Evolutionary conservation across 2,113 vertebrate species (phyloP).

Genomic region (Hucho hucho): DNA sequence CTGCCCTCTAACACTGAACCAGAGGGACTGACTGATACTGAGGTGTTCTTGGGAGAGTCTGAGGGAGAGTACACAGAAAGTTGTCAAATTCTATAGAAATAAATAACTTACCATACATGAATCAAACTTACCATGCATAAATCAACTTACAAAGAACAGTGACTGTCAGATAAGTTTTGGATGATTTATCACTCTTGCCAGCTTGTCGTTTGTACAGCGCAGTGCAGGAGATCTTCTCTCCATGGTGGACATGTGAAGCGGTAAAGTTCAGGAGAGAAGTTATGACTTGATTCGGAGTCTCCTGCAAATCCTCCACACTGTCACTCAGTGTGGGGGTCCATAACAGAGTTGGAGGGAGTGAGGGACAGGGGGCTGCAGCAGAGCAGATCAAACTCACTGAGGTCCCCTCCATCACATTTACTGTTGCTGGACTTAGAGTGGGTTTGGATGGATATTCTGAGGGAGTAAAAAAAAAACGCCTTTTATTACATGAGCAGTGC

Average conservation of each 20-base stretch:
- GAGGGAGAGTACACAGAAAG: slow-evolving; percentile 1
- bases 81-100: background rate
- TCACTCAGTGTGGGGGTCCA: slow-evolving; percentile 56
- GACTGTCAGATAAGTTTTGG: slow-evolving; percentile 33
- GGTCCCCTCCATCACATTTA: slow-evolving; percentile 56
- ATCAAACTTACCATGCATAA: background rate
- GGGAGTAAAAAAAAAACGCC: background rate
- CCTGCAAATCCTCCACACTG: slow-evolving; percentile 17
- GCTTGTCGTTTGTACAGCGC: slow-evolving; percentile 43
- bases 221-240: slow-evolving; percentile 44
- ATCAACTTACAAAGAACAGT: slow-evolving; percentile 54
- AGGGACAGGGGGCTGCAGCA: slow-evolving; percentile 47
- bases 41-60: slow-evolving; percentile 68
- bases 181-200: slow-evolving; percentile 24
- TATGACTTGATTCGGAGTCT: background rate
- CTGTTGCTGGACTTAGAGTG: slow-evolving; percentile 29
- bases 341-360: slow-evolving; percentile 52
- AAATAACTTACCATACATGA: background rate
- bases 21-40: slow-evolving; percentile 35
- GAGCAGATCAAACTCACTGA: slow-evolving; percentile 53
- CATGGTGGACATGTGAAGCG: slow-evolving; percentile 54
- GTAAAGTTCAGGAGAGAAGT: slow-evolving; percentile 59
- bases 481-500: background rate
- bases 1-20: slow-evolving; percentile 48
- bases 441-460: slow-evolving; percentile 52